These are phyloP conservation scores for Condylura cristata DNA, from an alignment of 2,113 vertebrate genomes.

Conservation along the genomic window DNA sequence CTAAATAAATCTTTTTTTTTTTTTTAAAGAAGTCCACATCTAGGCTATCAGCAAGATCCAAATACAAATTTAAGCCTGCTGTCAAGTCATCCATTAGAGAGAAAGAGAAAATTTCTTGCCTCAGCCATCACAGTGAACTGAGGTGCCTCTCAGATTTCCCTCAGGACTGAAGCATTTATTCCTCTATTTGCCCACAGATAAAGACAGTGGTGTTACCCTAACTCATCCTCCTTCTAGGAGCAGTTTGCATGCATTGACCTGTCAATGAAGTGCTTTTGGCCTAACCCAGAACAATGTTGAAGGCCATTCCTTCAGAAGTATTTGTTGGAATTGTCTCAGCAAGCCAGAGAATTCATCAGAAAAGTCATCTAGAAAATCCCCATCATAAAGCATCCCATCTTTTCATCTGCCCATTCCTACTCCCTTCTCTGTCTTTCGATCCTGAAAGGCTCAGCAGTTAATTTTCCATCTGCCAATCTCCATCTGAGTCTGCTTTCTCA, in stretches of 20 bases:
- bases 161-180: background rate
- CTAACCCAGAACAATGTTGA: background rate
- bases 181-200: background rate
- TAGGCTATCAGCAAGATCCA: background rate
- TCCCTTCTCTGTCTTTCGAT: background rate
- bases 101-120: background rate
- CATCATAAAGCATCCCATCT: background rate
- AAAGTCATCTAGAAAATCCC: no score
- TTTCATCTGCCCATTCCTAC: background rate
- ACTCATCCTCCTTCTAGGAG: background rate
- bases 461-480: conserved; percentile 8
- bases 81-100: conserved; percentile 17
- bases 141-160: background rate
- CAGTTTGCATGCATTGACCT: background rate
- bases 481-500: background rate
- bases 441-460: background rate
- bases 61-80: background rate
- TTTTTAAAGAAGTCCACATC: conserved; percentile 9
- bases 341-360: no score
- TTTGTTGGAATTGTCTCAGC: background rate
- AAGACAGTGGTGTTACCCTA: background rate
- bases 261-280: background rate
- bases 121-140: background rate
- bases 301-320: background rate
- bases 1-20: no score